Evolutionary conservation across 2,797 vertebrate species (phyloP).

Genomic region (Propithecus deckenii): DNA sequence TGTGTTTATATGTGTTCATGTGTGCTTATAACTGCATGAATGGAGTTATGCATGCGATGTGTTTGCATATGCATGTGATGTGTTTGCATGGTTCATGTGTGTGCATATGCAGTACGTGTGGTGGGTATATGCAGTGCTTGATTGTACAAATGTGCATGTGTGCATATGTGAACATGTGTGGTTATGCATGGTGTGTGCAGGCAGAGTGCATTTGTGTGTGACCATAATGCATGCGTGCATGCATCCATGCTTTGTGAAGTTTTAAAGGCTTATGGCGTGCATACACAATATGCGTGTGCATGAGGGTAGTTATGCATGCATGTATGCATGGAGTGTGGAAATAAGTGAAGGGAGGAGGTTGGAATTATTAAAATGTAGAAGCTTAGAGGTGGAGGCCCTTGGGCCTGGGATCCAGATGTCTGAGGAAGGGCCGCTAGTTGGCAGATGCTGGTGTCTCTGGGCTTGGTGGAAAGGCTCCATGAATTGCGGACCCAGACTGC

Average conservation of each 20-base stretch:
- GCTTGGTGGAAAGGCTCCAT: neutral
- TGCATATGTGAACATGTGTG: neutral
- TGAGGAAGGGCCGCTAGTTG: neutral
- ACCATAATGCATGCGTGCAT: fast-evolving
- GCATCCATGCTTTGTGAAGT: neutral
- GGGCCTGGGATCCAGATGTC: neutral
- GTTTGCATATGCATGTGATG: too few species aligned
- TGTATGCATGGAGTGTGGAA: neutral
- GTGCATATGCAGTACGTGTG: neutral
- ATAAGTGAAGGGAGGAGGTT: neutral
- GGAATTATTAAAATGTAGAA: neutral
- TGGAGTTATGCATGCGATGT: neutral
- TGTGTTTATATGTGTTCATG: neutral
- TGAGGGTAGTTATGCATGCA: neutral
- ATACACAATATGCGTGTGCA: neutral
- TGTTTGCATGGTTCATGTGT: neutral
- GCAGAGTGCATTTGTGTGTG: neutral
- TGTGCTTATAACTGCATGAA: neutral
- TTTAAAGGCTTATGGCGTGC: neutral
- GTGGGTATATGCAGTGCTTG: too few species aligned
- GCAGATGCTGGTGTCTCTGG: neutral
- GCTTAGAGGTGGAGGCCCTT: neutral
- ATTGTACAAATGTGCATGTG: neutral
- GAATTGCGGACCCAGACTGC: neutral
- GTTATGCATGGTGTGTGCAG: neutral